phyloP scores from a whole-genome alignment of 2,888 invertebrate genomes.

The Sinotaia quadrata region DNA sequence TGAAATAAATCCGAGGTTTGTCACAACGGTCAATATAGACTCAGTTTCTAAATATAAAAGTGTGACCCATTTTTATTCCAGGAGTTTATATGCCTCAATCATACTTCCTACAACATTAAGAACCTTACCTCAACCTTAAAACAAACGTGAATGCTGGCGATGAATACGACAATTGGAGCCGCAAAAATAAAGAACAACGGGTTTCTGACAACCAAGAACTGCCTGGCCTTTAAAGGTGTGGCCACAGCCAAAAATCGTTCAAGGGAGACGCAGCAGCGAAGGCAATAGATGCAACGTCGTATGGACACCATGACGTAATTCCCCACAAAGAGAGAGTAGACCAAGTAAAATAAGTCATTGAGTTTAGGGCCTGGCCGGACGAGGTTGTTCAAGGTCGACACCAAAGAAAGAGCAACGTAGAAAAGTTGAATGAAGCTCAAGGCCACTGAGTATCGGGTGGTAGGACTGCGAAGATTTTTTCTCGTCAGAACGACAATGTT shows the following conservation, averaged over 20 bases:
- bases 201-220: neutral
- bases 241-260: neutral
- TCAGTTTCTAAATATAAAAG: too few species aligned
- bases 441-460: neutral
- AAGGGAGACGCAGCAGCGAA: neutral
- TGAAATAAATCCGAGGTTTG: too few species aligned
- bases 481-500: slow-evolving; percentile 6
- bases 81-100: too few species aligned
- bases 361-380: neutral
- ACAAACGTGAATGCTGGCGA: neutral
- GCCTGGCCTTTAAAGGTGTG: slow-evolving; percentile 4
- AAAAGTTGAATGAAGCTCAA: neutral
- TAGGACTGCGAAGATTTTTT: slow-evolving; percentile 3
- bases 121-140: neutral
- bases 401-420: neutral
- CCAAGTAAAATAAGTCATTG: neutral
- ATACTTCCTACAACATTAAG: too few species aligned
- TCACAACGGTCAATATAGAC: too few species aligned
- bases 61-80: too few species aligned
- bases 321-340: neutral
- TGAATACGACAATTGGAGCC: neutral
- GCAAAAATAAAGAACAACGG: neutral
- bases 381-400: neutral
- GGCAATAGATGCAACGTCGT: neutral
- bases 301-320: neutral